A percentile compares a stretch with the other conserved stretches of the same genome.
Conservation (phyloP, 2,797 vertebrate genomes). For the Erethizon dorsatum region DNA sequence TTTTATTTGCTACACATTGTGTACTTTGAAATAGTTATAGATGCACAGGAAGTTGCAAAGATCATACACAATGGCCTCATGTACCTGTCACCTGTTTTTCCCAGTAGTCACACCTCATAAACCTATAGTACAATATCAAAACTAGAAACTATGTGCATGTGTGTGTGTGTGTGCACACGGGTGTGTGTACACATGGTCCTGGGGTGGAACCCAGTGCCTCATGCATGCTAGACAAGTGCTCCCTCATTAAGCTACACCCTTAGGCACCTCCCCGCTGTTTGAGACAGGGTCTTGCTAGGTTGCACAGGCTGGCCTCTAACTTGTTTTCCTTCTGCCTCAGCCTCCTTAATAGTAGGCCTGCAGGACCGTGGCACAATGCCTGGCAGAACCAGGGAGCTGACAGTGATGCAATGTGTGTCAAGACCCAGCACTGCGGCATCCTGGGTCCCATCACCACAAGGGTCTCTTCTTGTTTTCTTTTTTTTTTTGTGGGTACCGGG, state of each 20-base stretch:
- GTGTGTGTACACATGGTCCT: too few relatives aligned
- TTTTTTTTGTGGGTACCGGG: too few relatives aligned
- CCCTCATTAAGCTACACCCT: neutral
- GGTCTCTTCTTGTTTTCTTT: too few relatives aligned
- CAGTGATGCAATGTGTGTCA: neutral
- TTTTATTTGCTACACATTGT: neutral
- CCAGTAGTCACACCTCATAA: neutral
- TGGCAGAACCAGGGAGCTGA: neutral
- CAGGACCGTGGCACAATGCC: neutral
- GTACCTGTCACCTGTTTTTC: neutral
- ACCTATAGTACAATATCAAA: too few relatives aligned
- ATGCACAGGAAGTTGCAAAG: neutral
- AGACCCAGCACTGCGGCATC: neutral
- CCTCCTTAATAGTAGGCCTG: neutral
- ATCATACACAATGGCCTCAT: neutral
- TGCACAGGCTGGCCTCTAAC: neutral
- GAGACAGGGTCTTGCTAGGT: neutral
- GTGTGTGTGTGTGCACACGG: neutral
- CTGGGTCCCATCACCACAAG: neutral
- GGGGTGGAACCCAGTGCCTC: neutral
- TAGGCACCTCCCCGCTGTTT: neutral
- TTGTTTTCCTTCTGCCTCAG: neutral
- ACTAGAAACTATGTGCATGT: neutral
- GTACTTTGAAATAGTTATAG: neutral
- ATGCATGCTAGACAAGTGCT: neutral